Evolutionary conservation across 2,888 invertebrate species (phyloP).

Genomic region (Papilio gigon): DNA sequence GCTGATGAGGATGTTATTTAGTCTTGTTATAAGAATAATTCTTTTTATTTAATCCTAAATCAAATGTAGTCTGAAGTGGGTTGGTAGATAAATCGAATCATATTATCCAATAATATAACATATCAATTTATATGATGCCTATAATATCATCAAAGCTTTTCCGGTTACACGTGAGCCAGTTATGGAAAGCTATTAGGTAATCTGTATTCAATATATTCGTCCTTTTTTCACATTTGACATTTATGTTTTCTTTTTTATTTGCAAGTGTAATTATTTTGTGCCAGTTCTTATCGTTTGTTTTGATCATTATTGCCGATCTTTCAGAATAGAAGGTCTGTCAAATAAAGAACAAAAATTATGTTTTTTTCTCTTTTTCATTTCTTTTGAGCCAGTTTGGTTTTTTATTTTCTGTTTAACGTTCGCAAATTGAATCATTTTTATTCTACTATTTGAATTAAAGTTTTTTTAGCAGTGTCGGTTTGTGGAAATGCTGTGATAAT

Average conservation of each 20-base stretch:
- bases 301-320: background rate
- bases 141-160: background rate
- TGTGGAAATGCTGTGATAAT: no score
- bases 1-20: no score
- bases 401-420: no score
- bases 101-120: background rate
- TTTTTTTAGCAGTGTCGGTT: no score
- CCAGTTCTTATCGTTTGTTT: slow-evolving; percentile 6
- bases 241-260: background rate
- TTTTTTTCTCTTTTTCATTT: background rate
- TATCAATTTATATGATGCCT: slow-evolving; percentile 8
- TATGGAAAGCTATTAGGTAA: background rate
- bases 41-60: slow-evolving; percentile 1
- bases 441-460: no score
- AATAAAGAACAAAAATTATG: background rate
- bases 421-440: no score
- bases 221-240: background rate
- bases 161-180: background rate
- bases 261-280: background rate
- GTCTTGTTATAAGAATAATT: no score
- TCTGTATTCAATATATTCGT: background rate
- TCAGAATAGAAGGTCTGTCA: background rate
- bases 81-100: slow-evolving; percentile 5
- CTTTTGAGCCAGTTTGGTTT: background rate
- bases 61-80: background rate